A percentile compares a stretch with the other conserved stretches of the same genome.
Evolutionary conservation across 2,113 vertebrate species (phyloP).

Genomic region (Oreotrochilus melanogaster): DNA sequence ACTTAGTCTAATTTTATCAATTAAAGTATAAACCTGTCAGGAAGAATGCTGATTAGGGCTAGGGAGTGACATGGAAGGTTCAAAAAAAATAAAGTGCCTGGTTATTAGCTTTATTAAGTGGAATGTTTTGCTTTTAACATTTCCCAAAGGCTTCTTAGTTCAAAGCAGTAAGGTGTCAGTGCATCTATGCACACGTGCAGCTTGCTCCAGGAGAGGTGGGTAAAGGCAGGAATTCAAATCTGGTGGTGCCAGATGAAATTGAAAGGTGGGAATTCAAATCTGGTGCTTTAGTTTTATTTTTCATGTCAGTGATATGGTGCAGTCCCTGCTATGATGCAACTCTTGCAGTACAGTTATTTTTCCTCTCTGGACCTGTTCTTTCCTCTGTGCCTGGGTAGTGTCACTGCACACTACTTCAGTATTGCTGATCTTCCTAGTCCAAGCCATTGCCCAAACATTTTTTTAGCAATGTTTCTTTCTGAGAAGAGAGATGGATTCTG

Average conservation of each 20-base stretch:
- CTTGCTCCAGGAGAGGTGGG: not conserved
- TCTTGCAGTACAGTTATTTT: not conserved
- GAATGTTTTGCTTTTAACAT: not conserved
- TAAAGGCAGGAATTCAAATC: not conserved
- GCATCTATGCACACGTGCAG: accelerated
- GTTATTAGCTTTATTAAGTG: not conserved
- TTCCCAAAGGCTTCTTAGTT: not conserved
- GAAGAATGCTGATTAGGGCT: slow-evolving; percentile 81
- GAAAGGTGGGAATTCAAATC: not conserved
- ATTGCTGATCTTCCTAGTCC: not conserved
- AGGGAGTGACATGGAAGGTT: not conserved
- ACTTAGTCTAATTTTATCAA: slow-evolving; percentile 84
- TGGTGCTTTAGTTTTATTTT: not conserved
- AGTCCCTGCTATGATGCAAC: not conserved
- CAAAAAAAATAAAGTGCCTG: not conserved
- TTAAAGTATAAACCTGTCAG: slow-evolving; percentile 79
- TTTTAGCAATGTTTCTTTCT: not conserved
- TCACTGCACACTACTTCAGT: accelerated
- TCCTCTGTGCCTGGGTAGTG: not conserved
- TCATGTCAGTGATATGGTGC: accelerated
- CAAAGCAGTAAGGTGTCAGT: not conserved
- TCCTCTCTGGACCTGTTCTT: not conserved
- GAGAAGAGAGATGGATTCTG: not conserved
- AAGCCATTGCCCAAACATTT: not conserved
- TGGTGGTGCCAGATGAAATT: not conserved